Base-by-base conservation (phyloP, 1,140 invertebrate species). In the Dermatophagoides farinae region DNA sequence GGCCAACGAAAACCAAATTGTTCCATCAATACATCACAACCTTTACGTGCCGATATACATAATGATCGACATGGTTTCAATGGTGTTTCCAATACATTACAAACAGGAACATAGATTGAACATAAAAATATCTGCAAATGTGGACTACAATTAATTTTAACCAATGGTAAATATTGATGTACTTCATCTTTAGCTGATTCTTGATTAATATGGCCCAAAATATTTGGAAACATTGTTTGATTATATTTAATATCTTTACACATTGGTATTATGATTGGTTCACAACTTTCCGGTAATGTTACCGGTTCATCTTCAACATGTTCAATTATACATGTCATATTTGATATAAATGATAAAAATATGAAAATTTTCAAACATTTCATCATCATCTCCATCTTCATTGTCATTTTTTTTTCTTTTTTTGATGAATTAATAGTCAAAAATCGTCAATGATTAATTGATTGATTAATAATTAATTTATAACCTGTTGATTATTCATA, bases 101-200 rank as follows among this genome's bases (percentile, higher is more conserved):
- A 98, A 0, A 97, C 84, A 0, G 96, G 95, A 6, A 85, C 86
- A 72, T 90, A 98, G 54, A 98, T 79, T 0, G 89, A 85, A 75
- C 96, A 99, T 20, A 99, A 74, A 71, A 99, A 98, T 63, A 97
- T 85, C 70, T 90, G 85, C 38, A 97, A 74, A 71, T 97, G 86
- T 0, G 85, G 80, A 64, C 88, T 93, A 72, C 95, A 98, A 65
- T 90, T 82, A 6, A 96, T 82, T 76, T 97, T 96, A 1, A 97
- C 84, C n/a, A 98, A 73, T 2, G 93, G 89, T 60, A 86, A 86
- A 70, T 89, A 97, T 69, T 91, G 85, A 70, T 93, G 85, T 0
- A 97, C 82, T 67, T 96, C 90, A 54, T 85, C 73, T 1, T 85
- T 90, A 20, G 93, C 95, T 66, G 97, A 91, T 66, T 95, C 87